Conservation (phyloP, 2,888 invertebrate genomes). For the Tenthredo mesomela region DNA sequence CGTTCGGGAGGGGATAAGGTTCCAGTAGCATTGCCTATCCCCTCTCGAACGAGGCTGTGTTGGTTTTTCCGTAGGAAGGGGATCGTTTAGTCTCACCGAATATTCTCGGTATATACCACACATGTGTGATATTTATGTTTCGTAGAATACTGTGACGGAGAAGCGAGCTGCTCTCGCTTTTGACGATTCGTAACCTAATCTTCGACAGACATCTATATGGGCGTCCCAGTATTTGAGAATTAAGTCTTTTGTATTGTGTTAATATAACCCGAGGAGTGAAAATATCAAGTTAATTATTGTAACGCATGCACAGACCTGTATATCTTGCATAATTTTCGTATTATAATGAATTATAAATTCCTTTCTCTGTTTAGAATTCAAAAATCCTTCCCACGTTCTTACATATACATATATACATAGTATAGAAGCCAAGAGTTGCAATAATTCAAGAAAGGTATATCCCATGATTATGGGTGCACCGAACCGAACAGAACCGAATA, state of each 20-base stretch:
- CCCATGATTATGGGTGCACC: too few relatives aligned
- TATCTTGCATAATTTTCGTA: slow-evolving; percentile 43
- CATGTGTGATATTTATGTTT: not conserved
- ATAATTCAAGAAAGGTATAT: slow-evolving; percentile 33
- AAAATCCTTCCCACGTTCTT: slow-evolving; percentile 29
- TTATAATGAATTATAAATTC: slow-evolving; percentile 33
- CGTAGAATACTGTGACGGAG: not conserved
- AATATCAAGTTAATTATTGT: slow-evolving; percentile 15
- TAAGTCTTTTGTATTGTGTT: not conserved
- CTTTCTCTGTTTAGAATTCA: slow-evolving; percentile 44
- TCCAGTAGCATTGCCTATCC: too few relatives aligned
- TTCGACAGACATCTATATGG: not conserved
- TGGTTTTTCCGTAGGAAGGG: too few relatives aligned
- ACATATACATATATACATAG: not conserved
- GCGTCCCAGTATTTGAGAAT: not conserved
- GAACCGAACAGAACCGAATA: not conserved
- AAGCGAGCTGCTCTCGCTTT: not conserved
- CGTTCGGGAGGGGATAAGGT: too few relatives aligned
- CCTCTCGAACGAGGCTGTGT: too few relatives aligned
- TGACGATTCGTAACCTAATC: not conserved
- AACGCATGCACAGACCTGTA: not conserved
- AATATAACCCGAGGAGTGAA: not conserved
- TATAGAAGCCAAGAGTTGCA: not conserved
- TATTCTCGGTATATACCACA: not conserved
- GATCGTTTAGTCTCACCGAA: too few relatives aligned